Base-by-base conservation (phyloP, 2,113 vertebrate genomes). In the Polypterus senegalus region DNA sequence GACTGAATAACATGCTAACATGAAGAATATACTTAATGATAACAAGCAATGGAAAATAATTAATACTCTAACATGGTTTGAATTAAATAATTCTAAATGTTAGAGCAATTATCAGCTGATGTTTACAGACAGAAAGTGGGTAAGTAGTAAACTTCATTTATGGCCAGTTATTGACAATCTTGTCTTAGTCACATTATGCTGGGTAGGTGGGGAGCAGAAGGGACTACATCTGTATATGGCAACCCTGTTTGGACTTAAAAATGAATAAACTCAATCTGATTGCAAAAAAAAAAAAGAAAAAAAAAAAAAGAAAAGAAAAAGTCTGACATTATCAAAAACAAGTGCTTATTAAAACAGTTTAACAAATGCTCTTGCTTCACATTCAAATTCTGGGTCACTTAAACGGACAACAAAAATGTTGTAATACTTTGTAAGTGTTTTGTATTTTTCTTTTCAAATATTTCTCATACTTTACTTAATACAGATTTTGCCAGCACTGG, bases 391-490 rank as follows among this genome's bases (percentile, higher is more conserved):
- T 73, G 81, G 80, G 84, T 82, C 83, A 86, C 80, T 80, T 78
- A 44, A 80, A 80, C 80, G 73, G 73, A 73, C 65, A 77, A 76
- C 82, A 83, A 84, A 71, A 82, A 86, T 83, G 74, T 81, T 86
- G 83, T 79, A 82, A 78, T 84, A 85, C 79, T 83, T 79, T 75
- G 81, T 82, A 81, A 81, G 83, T 27, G 27, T 27, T 27, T 27
- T 27, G 27, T 27, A 27, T 27, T 27, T 27, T 27, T 27, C 79
- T 81, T 80, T 85, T 84, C 79, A 83, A 86, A 87, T 86, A 84
- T 80, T 82, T 82, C 81, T 85, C 74, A 82, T 83, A 80, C 87
- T 61, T 61, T 61, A 61, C 47, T 61, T 61, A 47, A 61, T 61
- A 61, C 43, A 61, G 46, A 61, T 61, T 8, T 8, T 43, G 47